These are phyloP conservation scores for Harmothoe impar DNA, from an alignment of 2,888 invertebrate species.

Conservation along the genomic window DNA sequence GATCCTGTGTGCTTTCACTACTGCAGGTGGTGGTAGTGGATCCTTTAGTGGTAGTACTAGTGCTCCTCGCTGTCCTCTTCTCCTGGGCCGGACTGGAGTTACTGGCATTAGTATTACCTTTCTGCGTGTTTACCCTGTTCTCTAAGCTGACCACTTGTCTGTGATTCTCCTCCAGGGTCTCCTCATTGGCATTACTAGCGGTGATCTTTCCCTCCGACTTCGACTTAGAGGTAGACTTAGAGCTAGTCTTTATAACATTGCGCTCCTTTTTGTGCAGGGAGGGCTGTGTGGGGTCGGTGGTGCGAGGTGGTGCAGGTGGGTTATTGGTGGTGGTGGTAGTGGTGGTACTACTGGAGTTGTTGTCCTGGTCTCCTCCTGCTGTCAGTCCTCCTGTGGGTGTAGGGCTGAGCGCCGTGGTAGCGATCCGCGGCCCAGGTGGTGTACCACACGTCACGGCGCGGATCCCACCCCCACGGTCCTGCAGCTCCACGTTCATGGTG, in stretches of 20 bases:
- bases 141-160: neutral
- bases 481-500: constrained; percentile 54
- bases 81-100: neutral
- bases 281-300: neutral
- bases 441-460: neutral
- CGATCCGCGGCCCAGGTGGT: constrained; percentile 10
- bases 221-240: too few relatives aligned
- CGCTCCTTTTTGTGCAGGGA: neutral
- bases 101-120: neutral
- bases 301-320: neutral
- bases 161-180: neutral
- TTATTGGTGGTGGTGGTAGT: neutral
- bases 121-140: neutral
- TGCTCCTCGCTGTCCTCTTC: neutral
- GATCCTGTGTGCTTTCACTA: neutral
- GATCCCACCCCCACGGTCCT: constrained; percentile 41
- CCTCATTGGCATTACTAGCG: neutral
- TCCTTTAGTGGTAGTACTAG: neutral
- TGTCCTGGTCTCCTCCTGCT: constrained; percentile 2
- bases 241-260: neutral
- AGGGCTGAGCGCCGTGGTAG: constrained; percentile 31
- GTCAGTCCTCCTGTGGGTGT: neutral
- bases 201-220: neutral
- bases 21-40: neutral
- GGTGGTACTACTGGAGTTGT: neutral